Evolutionary conservation across 2,888 invertebrate genomes (phyloP), one percentile per base, ranked within the genome.

Genomic region (Sinhomidia bicolor): DNA sequence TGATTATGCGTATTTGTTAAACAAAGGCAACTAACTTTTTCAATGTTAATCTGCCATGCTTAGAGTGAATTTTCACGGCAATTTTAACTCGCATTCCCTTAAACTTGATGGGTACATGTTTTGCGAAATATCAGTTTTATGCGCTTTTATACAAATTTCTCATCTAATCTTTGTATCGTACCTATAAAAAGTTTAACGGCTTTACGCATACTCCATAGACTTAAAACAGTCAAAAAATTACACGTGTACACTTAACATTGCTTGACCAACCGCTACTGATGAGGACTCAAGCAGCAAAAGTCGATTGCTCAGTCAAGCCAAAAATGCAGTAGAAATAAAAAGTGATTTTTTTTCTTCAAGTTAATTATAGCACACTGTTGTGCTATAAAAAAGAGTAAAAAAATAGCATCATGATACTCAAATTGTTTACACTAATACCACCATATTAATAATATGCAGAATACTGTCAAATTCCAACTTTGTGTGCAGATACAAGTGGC

Each of bases 391-490:
- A 44, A 41, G 14, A n/a, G n/a, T n/a, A 32, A 47, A 74, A 65
- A 71, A 74, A 44, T 47, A 14, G 44, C 74, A n/a, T 74, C 74
- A 74, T 74, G 41, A 47, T 47, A 26, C 10, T 29, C 32, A 65
- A 65, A 36, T 36, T 65, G 65, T 65, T 65, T 65, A 36, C 36
- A 65, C 36, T 65, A 65, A 74, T 74, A 23, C 26, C 14, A 26
- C 32, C 23, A 74, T 74, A 12, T n/a, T n/a, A n/a, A n/a, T n/a
- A n/a, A 10, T 12, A 71, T 44, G 71, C 32, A 71, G 41, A 36
- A 71, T 23, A 71, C 71, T 44, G 71, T 65, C 65, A 65, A 65
- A 36, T 17, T 20, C 71, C 5, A 17, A 71, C 71, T 36, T 68
- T 14, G 14, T 71, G 41, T 44, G 26, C 23, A 74, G 36, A 47